These are phyloP conservation scores for Pristionchus japonicus DNA, from an alignment of 2,888 invertebrate species.

Conservation along the genomic window DNA sequence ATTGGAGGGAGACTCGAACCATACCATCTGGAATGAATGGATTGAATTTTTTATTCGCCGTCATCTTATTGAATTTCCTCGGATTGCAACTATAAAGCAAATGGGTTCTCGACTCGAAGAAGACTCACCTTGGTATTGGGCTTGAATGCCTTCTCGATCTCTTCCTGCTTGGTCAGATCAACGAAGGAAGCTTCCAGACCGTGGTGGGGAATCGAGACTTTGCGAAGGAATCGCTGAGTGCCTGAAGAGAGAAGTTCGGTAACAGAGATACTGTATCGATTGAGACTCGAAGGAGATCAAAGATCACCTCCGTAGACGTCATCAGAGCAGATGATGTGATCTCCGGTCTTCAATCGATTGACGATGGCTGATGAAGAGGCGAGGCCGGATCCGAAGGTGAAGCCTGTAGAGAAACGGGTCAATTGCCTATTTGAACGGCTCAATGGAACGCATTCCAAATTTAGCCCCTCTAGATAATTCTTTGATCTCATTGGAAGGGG, in stretches of 20 bases:
- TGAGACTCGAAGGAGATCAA: constrained; percentile 4
- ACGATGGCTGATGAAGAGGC: constrained; percentile 85
- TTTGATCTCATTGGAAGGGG: neutral
- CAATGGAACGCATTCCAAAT: neutral
- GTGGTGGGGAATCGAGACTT: constrained; percentile 78
- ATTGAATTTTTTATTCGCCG: too few relatives aligned
- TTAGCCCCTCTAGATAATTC: neutral
- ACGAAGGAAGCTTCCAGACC: constrained; percentile 86
- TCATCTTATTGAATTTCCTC: too few relatives aligned
- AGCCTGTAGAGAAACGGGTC: constrained; percentile 71
- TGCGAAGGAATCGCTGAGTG: constrained; percentile 78
- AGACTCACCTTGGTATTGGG: constrained; percentile 86
- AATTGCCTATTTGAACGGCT: neutral
- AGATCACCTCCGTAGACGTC: constrained; percentile 92
- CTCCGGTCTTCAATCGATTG: constrained; percentile 86
- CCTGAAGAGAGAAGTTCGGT: constrained; percentile 49
- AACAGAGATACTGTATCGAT: neutral
- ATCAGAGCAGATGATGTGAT: constrained; percentile 90
- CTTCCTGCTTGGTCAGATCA: constrained; percentile 83
- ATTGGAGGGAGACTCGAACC: constrained; percentile 97
- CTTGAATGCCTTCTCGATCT: constrained; percentile 83
- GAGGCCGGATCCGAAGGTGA: constrained; percentile 89
- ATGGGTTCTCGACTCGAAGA: neutral
- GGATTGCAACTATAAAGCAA: too few relatives aligned
- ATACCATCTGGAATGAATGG: constrained; percentile 80